Evolutionary conservation across 2,888 invertebrate species (phyloP).

Genomic region (Drosophila putrida): DNA sequence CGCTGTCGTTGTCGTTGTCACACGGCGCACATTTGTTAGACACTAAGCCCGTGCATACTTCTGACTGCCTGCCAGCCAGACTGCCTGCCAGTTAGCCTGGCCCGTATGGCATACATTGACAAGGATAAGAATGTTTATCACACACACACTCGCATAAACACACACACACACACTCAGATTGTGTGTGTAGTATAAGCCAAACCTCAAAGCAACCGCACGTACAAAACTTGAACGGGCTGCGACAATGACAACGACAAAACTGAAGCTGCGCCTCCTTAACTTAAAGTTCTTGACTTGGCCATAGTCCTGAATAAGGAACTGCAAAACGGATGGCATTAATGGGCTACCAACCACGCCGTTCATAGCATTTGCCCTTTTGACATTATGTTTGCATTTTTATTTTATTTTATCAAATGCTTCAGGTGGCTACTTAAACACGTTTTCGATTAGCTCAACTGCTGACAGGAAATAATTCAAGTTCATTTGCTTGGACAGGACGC

Average conservation of each 20-base stretch:
- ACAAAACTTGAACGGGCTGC: constrained; percentile 71
- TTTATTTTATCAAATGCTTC: constrained; percentile 74
- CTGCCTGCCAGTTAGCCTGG: constrained; percentile 34
- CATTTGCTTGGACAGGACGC: constrained; percentile 6
- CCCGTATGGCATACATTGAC: constrained; percentile 39
- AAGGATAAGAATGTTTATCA: constrained; percentile 82
- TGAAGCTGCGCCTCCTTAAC: constrained; percentile 49
- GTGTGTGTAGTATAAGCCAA: constrained; percentile 53
- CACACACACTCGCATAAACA: constrained; percentile 48
- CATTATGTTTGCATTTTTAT: constrained; percentile 38
- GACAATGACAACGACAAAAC: constrained; percentile 60
- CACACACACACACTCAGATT: constrained; percentile 1
- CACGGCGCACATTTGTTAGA: constrained; percentile 78
- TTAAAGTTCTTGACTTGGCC: constrained; percentile 52
- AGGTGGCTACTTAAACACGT: constrained; percentile 82
- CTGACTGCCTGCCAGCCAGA: constrained; percentile 27
- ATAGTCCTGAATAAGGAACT: constrained; percentile 55
- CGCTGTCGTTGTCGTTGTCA: constrained; percentile 66
- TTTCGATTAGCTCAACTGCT: constrained; percentile 79
- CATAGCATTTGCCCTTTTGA: constrained; percentile 4
- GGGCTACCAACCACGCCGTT: constrained; percentile 23
- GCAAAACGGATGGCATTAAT: constrained; percentile 42
- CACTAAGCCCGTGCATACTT: constrained; percentile 75
- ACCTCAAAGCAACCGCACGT: constrained; percentile 79
- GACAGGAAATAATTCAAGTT: constrained; percentile 40